Percentiles rank a stretch among this genome's conserved stretches.
phyloP scores from a whole-genome alignment of 2,888 invertebrate species.

The Caprella mutica region DNA sequence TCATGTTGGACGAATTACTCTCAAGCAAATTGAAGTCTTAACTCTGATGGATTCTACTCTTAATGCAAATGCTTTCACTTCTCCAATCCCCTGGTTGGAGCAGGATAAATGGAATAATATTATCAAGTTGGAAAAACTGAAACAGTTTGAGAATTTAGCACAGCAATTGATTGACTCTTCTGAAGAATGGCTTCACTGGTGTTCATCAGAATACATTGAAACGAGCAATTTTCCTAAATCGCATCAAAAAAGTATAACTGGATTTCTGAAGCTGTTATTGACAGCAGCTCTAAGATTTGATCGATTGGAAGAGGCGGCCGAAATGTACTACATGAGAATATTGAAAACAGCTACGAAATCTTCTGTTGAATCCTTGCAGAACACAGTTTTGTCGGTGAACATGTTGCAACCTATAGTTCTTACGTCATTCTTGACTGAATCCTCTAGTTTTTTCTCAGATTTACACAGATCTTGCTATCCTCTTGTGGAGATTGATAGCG shows the following conservation, averaged over 20 bases:
- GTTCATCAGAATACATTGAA: conserved; percentile 26
- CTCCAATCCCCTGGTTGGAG: conserved; percentile 18
- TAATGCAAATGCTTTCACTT: background rate
- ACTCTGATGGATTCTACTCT: too few relatives aligned
- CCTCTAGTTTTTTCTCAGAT: conserved; percentile 12
- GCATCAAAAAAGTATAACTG: conserved; percentile 23
- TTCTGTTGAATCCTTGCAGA: background rate
- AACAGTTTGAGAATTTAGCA: conserved; percentile 16
- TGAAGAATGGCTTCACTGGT: conserved; percentile 27
- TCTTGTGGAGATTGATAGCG: conserved; percentile 12
- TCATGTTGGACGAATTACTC: conserved; percentile 16
- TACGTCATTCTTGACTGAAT: too few relatives aligned
- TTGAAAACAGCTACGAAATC: conserved; percentile 14
- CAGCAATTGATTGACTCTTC: conserved; percentile 15
- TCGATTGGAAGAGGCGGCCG: conserved; percentile 22
- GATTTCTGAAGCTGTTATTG: conserved; percentile 22
- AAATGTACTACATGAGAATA: conserved; percentile 18
- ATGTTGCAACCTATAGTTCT: conserved; percentile 13
- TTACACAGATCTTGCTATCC: conserved; percentile 25
- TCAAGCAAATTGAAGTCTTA: background rate
- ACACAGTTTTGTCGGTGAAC: background rate
- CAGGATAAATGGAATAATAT: conserved; percentile 17
- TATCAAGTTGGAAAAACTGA: conserved; percentile 8
- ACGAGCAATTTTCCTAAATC: conserved; percentile 18
- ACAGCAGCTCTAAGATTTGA: conserved; percentile 24